These are phyloP conservation scores for Nasonovia ribisnigri DNA, from an alignment of 2,888 invertebrate genomes.

Conservation along the genomic window DNA sequence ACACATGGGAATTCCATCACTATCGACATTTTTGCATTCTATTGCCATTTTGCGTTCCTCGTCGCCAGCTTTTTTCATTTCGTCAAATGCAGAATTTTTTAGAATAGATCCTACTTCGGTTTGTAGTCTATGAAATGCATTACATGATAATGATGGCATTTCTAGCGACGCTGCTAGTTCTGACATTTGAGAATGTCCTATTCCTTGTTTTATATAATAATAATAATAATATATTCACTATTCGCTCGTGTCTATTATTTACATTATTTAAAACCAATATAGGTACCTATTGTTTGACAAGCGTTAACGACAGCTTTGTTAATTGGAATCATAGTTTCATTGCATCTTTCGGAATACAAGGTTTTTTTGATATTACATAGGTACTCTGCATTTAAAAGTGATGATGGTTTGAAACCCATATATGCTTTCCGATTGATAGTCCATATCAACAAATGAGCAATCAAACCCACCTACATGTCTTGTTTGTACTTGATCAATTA, in stretches of 20 bases:
- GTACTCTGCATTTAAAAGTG: neutral
- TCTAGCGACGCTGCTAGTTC: neutral
- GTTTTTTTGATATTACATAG: neutral
- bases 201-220: neutral
- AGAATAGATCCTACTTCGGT: neutral
- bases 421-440: neutral
- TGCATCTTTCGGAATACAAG: neutral
- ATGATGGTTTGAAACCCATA: constrained; percentile 1
- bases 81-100: neutral
- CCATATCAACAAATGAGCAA: neutral
- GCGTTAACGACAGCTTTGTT: neutral
- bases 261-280: neutral
- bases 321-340: constrained; percentile 1
- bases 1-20: neutral
- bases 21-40: neutral
- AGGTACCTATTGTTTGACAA: constrained; percentile 10
- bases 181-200: neutral
- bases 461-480: neutral
- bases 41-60: neutral
- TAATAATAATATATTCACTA: neutral
- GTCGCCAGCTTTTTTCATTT: neutral
- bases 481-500: neutral
- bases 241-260: neutral
- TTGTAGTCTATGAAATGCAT: neutral
- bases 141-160: neutral